A percentile compares a stretch with the other conserved stretches of the same genome.
Conservation (phyloP, 2,888 invertebrate genomes). For the Anodontia alba region DNA sequence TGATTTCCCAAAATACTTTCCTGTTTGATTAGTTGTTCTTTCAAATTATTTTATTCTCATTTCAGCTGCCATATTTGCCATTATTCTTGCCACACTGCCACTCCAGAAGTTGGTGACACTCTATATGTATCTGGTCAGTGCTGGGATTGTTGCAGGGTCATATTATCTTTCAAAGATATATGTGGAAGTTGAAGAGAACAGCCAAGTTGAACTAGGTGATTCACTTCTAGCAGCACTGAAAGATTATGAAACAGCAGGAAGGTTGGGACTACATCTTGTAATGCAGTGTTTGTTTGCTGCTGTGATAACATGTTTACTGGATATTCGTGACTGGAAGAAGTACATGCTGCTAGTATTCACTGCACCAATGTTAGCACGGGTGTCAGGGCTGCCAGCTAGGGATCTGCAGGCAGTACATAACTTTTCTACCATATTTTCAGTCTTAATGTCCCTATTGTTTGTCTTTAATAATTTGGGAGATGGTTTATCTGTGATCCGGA, state of each 20-base stretch:
- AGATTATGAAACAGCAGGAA: conserved; percentile 75
- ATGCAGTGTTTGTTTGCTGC: conserved; percentile 83
- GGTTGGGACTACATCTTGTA: conserved; percentile 81
- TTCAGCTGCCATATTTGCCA: conserved; percentile 86
- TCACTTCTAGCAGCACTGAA: conserved; percentile 67
- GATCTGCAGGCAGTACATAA: conserved; percentile 85
- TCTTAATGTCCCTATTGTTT: conserved; percentile 84
- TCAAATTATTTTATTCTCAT: conserved; percentile 17
- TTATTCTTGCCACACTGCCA: conserved; percentile 86
- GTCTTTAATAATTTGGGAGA: conserved; percentile 84
- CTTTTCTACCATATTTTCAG: conserved; percentile 84
- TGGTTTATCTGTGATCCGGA: conserved; percentile 82
- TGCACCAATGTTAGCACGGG: conserved; percentile 85
- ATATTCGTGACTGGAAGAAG: conserved; percentile 82
- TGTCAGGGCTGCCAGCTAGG: conserved; percentile 84
- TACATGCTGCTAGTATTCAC: conserved; percentile 85
- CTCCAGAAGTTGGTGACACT: conserved; percentile 85
- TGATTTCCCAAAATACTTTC: too few relatives aligned
- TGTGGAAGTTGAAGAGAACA: conserved; percentile 81
- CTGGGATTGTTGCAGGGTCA: conserved; percentile 84
- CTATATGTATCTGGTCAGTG: conserved; percentile 86
- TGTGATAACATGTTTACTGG: conserved; percentile 84
- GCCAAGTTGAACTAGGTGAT: conserved; percentile 41
- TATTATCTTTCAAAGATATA: conserved; percentile 85
- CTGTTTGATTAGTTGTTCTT: too few relatives aligned